Percentiles rank a stretch among this genome's conserved stretches.
These are phyloP conservation scores for Oscheius myriophilus DNA, from an alignment of 2,888 invertebrate species.

Conservation along the genomic window DNA sequence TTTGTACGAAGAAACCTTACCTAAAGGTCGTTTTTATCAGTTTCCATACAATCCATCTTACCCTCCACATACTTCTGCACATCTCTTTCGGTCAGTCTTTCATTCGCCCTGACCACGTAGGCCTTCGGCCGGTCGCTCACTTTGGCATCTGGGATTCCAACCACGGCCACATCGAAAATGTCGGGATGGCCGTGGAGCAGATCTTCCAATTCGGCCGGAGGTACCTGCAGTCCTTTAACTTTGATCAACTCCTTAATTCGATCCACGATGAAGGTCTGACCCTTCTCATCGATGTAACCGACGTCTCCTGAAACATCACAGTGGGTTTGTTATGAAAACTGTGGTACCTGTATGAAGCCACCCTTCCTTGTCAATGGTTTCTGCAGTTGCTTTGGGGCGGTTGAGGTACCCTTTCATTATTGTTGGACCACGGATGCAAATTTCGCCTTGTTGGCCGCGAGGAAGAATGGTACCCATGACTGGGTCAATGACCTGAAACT, in stretches of 20 bases:
- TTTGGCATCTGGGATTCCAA: constrained; percentile 79
- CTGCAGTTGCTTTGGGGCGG: constrained; percentile 79
- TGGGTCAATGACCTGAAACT: constrained; percentile 70
- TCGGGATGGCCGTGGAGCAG: constrained; percentile 80
- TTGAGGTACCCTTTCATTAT: constrained; percentile 83
- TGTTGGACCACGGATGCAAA: constrained; percentile 84
- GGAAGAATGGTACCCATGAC: constrained; percentile 76
- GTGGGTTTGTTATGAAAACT: neutral
- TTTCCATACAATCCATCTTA: neutral
- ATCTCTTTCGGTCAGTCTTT: constrained; percentile 18
- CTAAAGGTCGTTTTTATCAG: constrained; percentile 39
- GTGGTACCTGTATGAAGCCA: constrained; percentile 19
- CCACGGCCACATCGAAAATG: constrained; percentile 83
- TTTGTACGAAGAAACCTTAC: constrained; percentile 82
- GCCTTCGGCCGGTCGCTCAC: constrained; percentile 29
- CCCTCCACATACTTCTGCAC: constrained; percentile 27
- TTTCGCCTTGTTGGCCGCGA: constrained; percentile 81
- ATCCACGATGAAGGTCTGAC: constrained; percentile 53
- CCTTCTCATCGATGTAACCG: constrained; percentile 49
- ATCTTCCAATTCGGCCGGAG: constrained; percentile 89
- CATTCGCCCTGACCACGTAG: constrained; percentile 24
- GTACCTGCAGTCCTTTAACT: constrained; percentile 69
- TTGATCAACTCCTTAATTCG: constrained; percentile 63
- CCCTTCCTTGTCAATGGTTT: constrained; percentile 78
- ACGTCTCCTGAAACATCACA: constrained; percentile 42